Base-by-base conservation (phyloP, 1,140 invertebrate species). In the Cydia fagiglandana region DNA sequence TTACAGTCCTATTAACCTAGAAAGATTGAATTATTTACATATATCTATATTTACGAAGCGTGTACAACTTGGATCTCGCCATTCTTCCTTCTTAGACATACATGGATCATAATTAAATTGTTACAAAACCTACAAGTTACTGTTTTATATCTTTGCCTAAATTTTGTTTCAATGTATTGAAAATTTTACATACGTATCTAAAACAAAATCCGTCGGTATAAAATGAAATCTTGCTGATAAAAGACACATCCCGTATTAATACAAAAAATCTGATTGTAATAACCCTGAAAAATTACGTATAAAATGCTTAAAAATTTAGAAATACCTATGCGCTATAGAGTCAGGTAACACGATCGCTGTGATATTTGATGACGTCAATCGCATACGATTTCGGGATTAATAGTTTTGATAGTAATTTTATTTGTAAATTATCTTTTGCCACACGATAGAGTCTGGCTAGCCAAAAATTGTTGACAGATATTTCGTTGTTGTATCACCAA, bases 1-100 rank as follows among this genome's bases (percentile, higher is more conserved):
- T 92, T 91, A 92, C 89, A 92, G 87, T 90, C 89, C 89, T 92
- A 92, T 91, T 92, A 92, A 87, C 89, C 88, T 92, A 92, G 85
- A 87, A 81, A 83, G 85, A 90, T 91, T 90, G 86, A 91, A 90
- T 83, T 92, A 91, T 91, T 88, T 91, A 92, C 88, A 91, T 85
- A 86, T 86, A 61, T 41, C 20, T 84, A 79, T 87, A 89, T 84
- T 79, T 83, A 88, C 82, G 80, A 90, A 90, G 87, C 86, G 86
- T 88, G 84, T 90, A 88, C 80, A 86, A 86, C 85, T 88, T 87
- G 84, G 86, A 89, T 89, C 85, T 87, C 82, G 81, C 77, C 76
- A 75, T 75, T 80, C 77, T 73, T 77, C 56, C 45, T 79, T 79
- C 64, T 64, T 70, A 75, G 75, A 78, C 81, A 80, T 75, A 89